Base-by-base conservation (phyloP, 2,888 invertebrate genomes). In the Acleris sparsana region DNA sequence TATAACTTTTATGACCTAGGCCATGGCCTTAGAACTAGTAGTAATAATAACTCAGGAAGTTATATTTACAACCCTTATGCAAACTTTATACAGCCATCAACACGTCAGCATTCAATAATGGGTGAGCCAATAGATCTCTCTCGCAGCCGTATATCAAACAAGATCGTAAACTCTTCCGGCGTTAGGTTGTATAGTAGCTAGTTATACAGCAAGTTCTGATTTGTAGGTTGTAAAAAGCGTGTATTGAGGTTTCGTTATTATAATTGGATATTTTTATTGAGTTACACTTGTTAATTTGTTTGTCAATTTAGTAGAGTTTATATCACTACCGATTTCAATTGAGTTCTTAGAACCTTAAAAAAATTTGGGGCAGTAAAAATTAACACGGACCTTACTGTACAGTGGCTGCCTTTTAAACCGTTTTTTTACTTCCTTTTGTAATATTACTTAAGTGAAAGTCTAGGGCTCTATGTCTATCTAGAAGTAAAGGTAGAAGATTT, bases 31-130 rank as follows among this genome's bases (percentile, higher is more conserved):
- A 18, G 29, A 9, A 29, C n/a, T 46, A 17, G 46, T 16, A 46
- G n/a, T n/a, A 46, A 5, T 20, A n/a, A 57, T 57, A 57, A 57
- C 25, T 57, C 57, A 57, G 17, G 44, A 46, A 57, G 57, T 16
- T 44, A 25, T 43, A 57, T 46, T 56, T 59, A 60, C 59, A 52
- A 22, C 59, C 59, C 43, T 60, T 60, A 60, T 51, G 59, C 51
- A 60, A 60, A 60, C 29, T 52, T 60, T 60, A 60, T 51, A 51
- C 59, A 60, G 51, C 59, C 43, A 59, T 51, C 49, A 59, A 59
- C 46, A 33, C 33, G 25, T 59, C 58, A 39, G 39, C 59, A 25
- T 51, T 52, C 43, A 60, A 60, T 57, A 57, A 60, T 22, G 17
- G n/a, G 11, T 39, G 51, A 20, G 20, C 39, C 59, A 60, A 52